Base-by-base conservation (phyloP, 2,888 invertebrate species). In the Gerris lacustris region DNA sequence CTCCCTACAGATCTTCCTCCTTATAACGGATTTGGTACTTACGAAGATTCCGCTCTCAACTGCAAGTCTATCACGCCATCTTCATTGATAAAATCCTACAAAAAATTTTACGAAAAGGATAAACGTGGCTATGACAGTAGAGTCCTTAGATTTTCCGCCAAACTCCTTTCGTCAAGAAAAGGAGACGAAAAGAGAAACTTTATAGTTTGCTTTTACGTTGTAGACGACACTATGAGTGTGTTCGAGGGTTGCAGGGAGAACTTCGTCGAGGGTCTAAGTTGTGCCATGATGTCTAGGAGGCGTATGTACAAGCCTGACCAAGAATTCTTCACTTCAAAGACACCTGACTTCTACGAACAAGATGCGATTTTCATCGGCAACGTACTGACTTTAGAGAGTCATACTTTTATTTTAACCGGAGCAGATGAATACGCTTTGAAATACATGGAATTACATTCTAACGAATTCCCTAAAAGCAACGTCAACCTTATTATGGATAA, bases 1-100 rank as follows among this genome's bases (percentile, higher is more conserved):
- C 31, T n/a, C 44, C 63, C 18, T 47, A 63, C 63, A 45, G 68
- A 70, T n/a, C 17, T 70, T 31, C 62, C 95, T 0, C 94, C 94
- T 0, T 95, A 92, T 86, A 95, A 94, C 78, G 95, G 95, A 5
- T 94, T 88, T 81, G 96, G 96, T 0, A 87, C 88, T 0, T 90
- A 92, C 78, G 93, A 93, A 73, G 95, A 96, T 79, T 94, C 94
- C 0, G 90, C 93, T 7, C 89, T 89, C 75, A 94, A 94, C 78
- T 94, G 94, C 78, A 85, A 87, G 68, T 88, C 88, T 0, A 87
- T 95, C 0, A 86, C 90, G 76, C 91, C 92, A 0, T 90, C 90
- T 79, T 83, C 91, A 2, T 91, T 91, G 0, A 86, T 87, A 76
- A 83, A 84, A 7, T 90, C 94, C 79, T 90, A 92, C 76, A 85